Evolutionary conservation across 2,888 invertebrate species (phyloP).

Genomic region (Lypha dubia): DNA sequence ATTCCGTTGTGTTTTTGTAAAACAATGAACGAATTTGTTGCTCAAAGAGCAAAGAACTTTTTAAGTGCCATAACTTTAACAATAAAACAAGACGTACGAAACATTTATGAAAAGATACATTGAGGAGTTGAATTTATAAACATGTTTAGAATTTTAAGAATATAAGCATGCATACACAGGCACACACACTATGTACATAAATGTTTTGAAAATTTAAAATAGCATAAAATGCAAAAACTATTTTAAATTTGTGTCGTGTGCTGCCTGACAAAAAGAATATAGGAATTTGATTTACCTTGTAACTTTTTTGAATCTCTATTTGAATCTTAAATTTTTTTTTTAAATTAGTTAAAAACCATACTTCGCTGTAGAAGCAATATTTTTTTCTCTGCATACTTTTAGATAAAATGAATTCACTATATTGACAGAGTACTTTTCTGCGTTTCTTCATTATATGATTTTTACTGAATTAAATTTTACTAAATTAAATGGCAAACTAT

Average conservation of each 20-base stretch:
- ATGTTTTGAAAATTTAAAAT: slow-evolving; percentile 3
- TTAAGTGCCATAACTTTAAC: slow-evolving; percentile 58
- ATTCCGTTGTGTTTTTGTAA: slow-evolving; percentile 42
- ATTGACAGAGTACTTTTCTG: not conserved
- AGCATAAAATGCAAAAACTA: too few species aligned
- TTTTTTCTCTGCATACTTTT: not conserved
- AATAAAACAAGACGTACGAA: slow-evolving; percentile 47
- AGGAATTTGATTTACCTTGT: too few species aligned
- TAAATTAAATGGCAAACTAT: not conserved
- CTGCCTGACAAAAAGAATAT: too few species aligned
- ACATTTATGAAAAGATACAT: slow-evolving; percentile 48
- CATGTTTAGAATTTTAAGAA: slow-evolving; percentile 35
- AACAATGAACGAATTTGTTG: slow-evolving; percentile 45
- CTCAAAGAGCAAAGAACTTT: slow-evolving; percentile 75
- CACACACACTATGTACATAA: too few species aligned
- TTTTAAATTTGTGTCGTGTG: too few species aligned
- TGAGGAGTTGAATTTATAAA: slow-evolving; percentile 29
- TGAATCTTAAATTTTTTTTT: too few species aligned
- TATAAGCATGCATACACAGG: too few species aligned
- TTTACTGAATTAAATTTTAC: not conserved
- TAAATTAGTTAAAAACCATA: too few species aligned
- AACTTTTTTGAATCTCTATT: too few species aligned
- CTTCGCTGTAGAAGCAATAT: not conserved
- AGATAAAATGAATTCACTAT: not conserved
- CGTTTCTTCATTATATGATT: not conserved